Base-by-base conservation (phyloP, 1,140 invertebrate species). In the Marisa cornuarietis region DNA sequence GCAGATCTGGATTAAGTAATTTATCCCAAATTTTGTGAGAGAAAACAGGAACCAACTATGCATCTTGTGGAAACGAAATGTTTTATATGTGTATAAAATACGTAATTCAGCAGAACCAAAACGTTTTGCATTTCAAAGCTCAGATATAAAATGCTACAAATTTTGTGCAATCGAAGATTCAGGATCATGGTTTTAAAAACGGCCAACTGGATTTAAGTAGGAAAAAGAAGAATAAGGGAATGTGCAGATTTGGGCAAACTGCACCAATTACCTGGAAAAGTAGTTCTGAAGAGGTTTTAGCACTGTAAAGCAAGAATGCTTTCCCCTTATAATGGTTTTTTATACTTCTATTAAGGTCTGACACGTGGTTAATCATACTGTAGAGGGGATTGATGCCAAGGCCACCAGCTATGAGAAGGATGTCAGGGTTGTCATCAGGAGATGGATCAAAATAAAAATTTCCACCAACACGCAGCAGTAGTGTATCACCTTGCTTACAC, bases 331-430 rank as follows among this genome's bases (percentile, higher is more conserved):
- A 79, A 68, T 49, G 51, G 13, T 62, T n/a, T 42, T 49, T 81
- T 75, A 62, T 54, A 58, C 58, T 54, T 31, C 58, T 26, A 26
- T 77, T 82, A 31, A 89, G 22, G 72, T 88, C 82, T 22, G 82
- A 79, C 66, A 88, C 84, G 81, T 91, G 87, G 65, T 83, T 80
- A 2, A 91, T 51, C 62, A 92, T 92, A 71, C 90, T 90, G 22
- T 82, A 83, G 13, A 91, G 71, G 24, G 91, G 91, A 81, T 92
- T 92, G 52, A 92, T 90, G 24, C 91, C 91, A 65, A 92, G 89
- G 13, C 91, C 91, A 31, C 91, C 91, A 24, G 90, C 91, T 71
- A 92, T 81, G n/a, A 91, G 82, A n/a, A 92, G 68, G 24, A 91
- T 75, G 72, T 90, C 82, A 20, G 77, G 52, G 65, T 76, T 58